Evolutionary conservation across 2,113 vertebrate genomes (phyloP).

Genomic region (Brienomyrus brachyistius): DNA sequence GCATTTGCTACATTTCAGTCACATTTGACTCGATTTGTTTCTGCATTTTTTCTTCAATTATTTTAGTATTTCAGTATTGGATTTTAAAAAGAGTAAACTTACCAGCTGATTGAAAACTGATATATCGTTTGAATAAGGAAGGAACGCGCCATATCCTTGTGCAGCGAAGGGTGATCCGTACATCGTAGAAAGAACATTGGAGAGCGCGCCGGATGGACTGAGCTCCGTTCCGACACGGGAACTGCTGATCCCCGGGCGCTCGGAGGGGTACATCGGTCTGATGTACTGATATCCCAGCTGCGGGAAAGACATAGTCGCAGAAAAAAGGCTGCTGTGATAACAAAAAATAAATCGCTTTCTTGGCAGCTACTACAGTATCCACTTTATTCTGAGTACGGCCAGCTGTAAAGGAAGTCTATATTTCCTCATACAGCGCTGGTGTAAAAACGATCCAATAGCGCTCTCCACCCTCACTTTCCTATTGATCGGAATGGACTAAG

Average conservation of each 20-base stretch:
- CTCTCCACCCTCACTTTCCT: constrained; percentile 82
- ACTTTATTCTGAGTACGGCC: constrained; percentile 68
- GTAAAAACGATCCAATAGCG: constrained; percentile 73
- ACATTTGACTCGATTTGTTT: background rate
- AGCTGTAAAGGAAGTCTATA: constrained; percentile 71
- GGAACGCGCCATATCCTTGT: constrained; percentile 87
- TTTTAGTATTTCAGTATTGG: background rate
- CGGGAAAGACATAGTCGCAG: constrained; percentile 82
- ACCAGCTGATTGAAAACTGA: constrained; percentile 95
- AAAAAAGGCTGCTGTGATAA: constrained; percentile 59
- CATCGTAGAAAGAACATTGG: constrained; percentile 87
- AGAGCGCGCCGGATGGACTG: constrained; percentile 81
- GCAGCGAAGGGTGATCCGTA: constrained; percentile 87
- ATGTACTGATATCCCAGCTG: constrained; percentile 97
- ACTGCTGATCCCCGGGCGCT: constrained; percentile 75
- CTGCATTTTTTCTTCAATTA: background rate
- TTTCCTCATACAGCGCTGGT: constrained; percentile 75
- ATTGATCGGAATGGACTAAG: constrained; percentile 96
- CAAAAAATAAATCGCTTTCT: constrained; percentile 49
- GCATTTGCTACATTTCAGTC: background rate
- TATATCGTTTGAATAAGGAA: constrained; percentile 89
- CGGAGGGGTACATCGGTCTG: constrained; percentile 85
- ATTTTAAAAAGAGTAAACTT: constrained; percentile 46
- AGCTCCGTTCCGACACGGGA: constrained; percentile 75
- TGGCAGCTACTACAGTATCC: constrained; percentile 61